Evolutionary conservation across 1,140 invertebrate species (phyloP), one percentile per base, ranked within the genome.

Genomic region (Rhagoletis pomonella): DNA sequence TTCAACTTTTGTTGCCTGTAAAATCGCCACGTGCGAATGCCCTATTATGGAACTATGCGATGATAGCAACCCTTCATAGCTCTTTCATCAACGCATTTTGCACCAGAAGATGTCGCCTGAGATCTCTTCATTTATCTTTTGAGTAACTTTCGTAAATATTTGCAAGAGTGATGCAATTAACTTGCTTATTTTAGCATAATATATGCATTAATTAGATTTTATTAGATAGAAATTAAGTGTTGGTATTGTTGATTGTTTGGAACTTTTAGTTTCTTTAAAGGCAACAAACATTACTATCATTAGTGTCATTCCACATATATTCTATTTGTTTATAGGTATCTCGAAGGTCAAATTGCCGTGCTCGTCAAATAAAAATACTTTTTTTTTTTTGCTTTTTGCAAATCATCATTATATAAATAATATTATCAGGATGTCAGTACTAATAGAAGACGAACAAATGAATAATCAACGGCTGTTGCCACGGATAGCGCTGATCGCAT

Each of bases 401-500:
- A 7, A 9, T 19, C 17, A 81, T 4, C 19, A 55, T 81, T 81
- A 81, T 55, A 81, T 81, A 81, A 81, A 81, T 5, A 81, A 67
- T 39, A 62, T 29, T 29, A 29, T 29, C 4, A 88, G 87, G 87
- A 92, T 92, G 91, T 90, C 90, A 10, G 89, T 88, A 44, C 88
- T 88, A 55, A 86, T 87, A 44, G 85, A 88, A 59, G 84, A 88
- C 64, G 91, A 90, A 29, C 89, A 90, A 55, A 90, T 90, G 87
- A 89, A 88, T 58, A 90, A 87, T 39, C 87, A 55, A 17, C 73
- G 88, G 3, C 87, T 91, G 81, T 87, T 91, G 87, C 91, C 92
- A 58, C 90, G 91, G 59, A 95, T 98, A 81, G 95, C 98, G 86
- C 94, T 99, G 73, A 94, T 99, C 90, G 97, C 97, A 47, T 99